Evolutionary conservation across 2,797 vertebrate genomes (phyloP).

Genomic region (Tarsius wallacei): DNA sequence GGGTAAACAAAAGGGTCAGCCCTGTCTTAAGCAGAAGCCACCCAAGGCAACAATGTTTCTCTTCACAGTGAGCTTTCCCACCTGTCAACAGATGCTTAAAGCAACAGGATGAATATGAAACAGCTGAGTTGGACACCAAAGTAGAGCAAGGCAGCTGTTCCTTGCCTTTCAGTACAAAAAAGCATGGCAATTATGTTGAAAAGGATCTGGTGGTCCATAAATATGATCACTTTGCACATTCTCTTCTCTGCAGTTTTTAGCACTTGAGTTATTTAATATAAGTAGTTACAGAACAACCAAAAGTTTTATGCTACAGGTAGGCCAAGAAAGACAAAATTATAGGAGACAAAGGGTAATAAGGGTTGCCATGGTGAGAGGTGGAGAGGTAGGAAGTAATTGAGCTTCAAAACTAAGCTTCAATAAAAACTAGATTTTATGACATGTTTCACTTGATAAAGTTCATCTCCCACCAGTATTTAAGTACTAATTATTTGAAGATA

Average conservation of each 20-base stretch:
- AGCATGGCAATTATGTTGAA: conserved; percentile 55
- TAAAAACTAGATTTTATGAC: conserved; percentile 55
- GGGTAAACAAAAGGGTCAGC: conserved; percentile 74
- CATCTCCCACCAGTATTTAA: conserved; percentile 26
- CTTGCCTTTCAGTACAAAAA: conserved; percentile 74
- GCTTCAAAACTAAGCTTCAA: conserved; percentile 57
- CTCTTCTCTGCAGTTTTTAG: conserved; percentile 22
- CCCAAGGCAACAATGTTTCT: conserved; percentile 78
- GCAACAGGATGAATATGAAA: conserved; percentile 86
- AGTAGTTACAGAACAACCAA: not conserved
- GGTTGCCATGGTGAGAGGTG: not conserved
- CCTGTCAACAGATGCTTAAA: conserved; percentile 87
- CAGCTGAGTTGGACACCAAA: conserved; percentile 75
- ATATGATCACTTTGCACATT: conserved; percentile 41
- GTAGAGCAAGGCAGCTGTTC: conserved; percentile 81
- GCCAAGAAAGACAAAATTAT: conserved; percentile 40
- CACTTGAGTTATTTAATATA: conserved; percentile 57
- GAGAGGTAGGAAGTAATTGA: not conserved
- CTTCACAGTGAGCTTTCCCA: conserved; percentile 85
- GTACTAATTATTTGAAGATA: conserved; percentile 43
- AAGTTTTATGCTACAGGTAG: conserved; percentile 39
- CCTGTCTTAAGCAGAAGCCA: conserved; percentile 77
- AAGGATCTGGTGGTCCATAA: conserved; percentile 67
- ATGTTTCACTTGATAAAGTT: conserved; percentile 61
- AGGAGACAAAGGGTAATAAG: conserved; percentile 10